Percentiles rank a stretch among this genome's conserved stretches.
These are phyloP conservation scores for Caenorhabditis panamensis DNA, from an alignment of 2,888 invertebrate species.

Conservation along the genomic window DNA sequence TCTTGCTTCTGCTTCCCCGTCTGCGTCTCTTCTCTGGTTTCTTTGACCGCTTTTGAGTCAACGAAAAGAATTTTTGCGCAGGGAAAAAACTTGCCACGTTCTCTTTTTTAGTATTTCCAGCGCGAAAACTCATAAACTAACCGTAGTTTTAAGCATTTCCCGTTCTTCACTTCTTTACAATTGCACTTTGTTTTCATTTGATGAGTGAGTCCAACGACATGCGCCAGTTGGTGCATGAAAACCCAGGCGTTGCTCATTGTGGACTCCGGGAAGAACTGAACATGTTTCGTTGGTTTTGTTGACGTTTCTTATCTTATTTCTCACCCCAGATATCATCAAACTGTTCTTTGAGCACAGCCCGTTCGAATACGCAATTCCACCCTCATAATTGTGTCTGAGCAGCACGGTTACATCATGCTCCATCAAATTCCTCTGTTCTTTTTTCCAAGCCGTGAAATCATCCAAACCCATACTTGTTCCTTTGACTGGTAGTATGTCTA, in stretches of 20 bases:
- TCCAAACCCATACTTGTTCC: slow-evolving; percentile 67
- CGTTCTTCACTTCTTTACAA: slow-evolving; percentile 57
- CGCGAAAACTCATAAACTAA: slow-evolving; percentile 15
- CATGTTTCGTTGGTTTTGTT: not conserved
- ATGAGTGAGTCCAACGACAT: slow-evolving; percentile 68
- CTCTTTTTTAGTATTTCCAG: not conserved
- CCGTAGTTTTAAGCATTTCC: slow-evolving; percentile 68
- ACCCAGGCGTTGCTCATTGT: slow-evolving; percentile 68
- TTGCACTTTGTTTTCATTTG: slow-evolving; percentile 62
- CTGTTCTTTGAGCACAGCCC: slow-evolving; percentile 66
- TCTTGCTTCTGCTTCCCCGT: slow-evolving; percentile 13
- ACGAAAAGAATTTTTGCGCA: not conserved
- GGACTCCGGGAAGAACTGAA: slow-evolving; percentile 58
- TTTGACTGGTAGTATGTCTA: slow-evolving; percentile 66
- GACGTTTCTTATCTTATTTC: slow-evolving; percentile 3
- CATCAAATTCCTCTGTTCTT: slow-evolving; percentile 60
- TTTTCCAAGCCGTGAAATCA: slow-evolving; percentile 67
- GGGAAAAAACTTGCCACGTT: not conserved
- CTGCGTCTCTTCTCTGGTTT: slow-evolving; percentile 36
- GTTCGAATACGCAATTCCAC: slow-evolving; percentile 69
- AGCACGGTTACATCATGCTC: slow-evolving; percentile 69
- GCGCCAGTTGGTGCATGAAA: slow-evolving; percentile 72
- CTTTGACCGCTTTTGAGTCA: slow-evolving; percentile 5
- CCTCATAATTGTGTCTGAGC: slow-evolving; percentile 69
- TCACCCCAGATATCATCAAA: slow-evolving; percentile 69